Percentiles rank a stretch among this genome's conserved stretches.
These are phyloP conservation scores for Ichneumoninae sp. DNA, from an alignment of 2,888 invertebrate species.

Conservation along the genomic window DNA sequence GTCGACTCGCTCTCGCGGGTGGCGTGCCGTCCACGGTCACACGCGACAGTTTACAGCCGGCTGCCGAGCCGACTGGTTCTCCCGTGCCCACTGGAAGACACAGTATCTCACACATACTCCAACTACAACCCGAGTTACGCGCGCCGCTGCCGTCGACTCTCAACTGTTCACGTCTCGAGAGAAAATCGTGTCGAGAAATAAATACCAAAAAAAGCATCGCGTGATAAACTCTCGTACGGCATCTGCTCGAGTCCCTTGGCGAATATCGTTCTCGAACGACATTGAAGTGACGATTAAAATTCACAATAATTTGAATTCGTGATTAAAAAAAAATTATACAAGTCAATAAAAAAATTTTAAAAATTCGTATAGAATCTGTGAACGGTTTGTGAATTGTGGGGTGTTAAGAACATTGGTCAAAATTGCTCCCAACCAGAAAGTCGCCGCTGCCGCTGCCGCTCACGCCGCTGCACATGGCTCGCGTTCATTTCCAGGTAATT, in stretches of 20 bases:
- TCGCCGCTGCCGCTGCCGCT: constrained; percentile 61
- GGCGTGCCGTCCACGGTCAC: constrained; percentile 80
- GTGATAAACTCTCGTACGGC: neutral
- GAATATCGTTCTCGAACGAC: neutral
- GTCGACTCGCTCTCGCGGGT: constrained; percentile 72
- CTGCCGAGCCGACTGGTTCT: constrained; percentile 78
- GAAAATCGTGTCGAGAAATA: neutral
- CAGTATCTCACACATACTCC: neutral
- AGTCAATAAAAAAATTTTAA: no score
- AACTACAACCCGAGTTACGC: neutral
- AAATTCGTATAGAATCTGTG: constrained; percentile 29
- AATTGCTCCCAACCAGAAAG: constrained; percentile 77
- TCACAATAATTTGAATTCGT: constrained; percentile 15
- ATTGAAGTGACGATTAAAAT: neutral
- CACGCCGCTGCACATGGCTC: constrained; percentile 71
- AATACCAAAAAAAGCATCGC: constrained; percentile 7
- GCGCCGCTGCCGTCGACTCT: neutral
- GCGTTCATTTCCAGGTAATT: constrained; percentile 75
- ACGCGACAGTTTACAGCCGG: constrained; percentile 84
- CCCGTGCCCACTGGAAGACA: constrained; percentile 29
- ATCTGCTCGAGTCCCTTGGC: neutral
- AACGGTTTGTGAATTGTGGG: constrained; percentile 59
- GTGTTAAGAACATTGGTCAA: constrained; percentile 67
- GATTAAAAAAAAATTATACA: neutral
- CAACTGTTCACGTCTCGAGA: constrained; percentile 10